Evolutionary conservation across 2,888 invertebrate species (phyloP), one percentile per base, ranked within the genome.

Genomic region (Drosophila pegasa): DNA sequence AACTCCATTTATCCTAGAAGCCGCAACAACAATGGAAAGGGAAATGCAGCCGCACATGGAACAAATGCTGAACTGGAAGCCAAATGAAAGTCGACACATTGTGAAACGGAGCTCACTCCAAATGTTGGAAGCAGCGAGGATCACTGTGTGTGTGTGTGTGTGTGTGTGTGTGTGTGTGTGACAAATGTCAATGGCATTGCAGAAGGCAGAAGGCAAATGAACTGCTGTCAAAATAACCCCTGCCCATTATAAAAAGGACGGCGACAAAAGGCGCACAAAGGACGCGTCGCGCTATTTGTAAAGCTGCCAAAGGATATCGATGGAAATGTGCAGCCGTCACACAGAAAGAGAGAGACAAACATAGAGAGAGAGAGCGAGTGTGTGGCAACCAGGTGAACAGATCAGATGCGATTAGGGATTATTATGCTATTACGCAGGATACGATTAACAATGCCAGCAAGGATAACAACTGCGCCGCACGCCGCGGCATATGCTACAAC

Each of bases 321-420:
- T 89, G 75, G 64, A 70, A 85, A 70, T 76, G 72, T 88, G 84
- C 88, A 87, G 88, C 87, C 87, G 84, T 78, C 80, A 41, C 27
- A 33, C 3, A 38, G n/a, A 27, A 37, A 12, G 29, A 25, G 33
- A 40, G 48, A 7, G 14, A 25, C 55, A 29, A 50, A 16, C 38
- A 12, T 48, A 0, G 38, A 6, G 48, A 22, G 59, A 8, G 47
- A 31, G 69, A n/a, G 50, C 9, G 43, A 22, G 20, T 20, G 67
- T 31, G 71, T 27, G 27, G 51, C 68, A 86, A 77, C 85, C 85
- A 86, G 85, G 81, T 88, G 87, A 87, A 83, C 86, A 74, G 88
- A 89, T 89, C 87, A 75, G 87, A 89, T 87, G 87, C 89, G 89
- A 90, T 89, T 89, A 89, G 87, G 89, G 89, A 89, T 90, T 89